Base-by-base conservation (phyloP, 2,888 invertebrate genomes). In the Eucera pruinosa region DNA sequence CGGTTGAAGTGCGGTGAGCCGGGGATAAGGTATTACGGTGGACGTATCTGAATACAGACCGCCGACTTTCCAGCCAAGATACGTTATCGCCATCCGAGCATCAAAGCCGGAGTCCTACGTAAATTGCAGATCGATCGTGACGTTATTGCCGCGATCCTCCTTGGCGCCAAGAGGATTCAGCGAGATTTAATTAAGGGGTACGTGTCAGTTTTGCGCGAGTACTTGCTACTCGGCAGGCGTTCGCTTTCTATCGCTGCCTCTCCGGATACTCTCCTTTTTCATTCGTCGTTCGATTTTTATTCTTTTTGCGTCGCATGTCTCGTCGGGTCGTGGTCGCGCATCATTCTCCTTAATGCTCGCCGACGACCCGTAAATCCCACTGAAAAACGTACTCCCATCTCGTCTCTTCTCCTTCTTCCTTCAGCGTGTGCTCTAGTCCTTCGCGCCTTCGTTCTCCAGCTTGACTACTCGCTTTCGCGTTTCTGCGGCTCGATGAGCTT, bases 331-430 rank as follows among this genome's bases (percentile, higher is more conserved):
- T 64, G 86, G 79, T 71, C 78, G 73, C 77, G 78, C 77, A 85
- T 85, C 75, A 67, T 81, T 84, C 79, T 75, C 77, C 79, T 81
- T 83, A 83, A 85, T 81, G 83, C 73, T 55, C 75, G 61, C 39
- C 77, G 81, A 83, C 81, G 86, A 84, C 78, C 85, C 83, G 83
- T 85, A 83, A 83, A 83, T 85, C 78, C 66, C 66, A 47, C 54
- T 81, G 83, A 84, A 81, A 84, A 84, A 81, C 84, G 74, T 78
- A 73, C 72, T 72, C 50, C 68, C 68, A 30, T 61, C 39, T 72
- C 47, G 43, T 4, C 69, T 20, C 30, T 67, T 67, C 66, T 61
- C 70, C 70, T 15, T 52, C 52, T 20, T 27, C 9, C 39, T 27
- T 6, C 66, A 23, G 7, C 54, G 11, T 25, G 18, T 13, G 6